phyloP scores from a whole-genome alignment of 2,888 invertebrate species.

The Brachyptera putata region DNA sequence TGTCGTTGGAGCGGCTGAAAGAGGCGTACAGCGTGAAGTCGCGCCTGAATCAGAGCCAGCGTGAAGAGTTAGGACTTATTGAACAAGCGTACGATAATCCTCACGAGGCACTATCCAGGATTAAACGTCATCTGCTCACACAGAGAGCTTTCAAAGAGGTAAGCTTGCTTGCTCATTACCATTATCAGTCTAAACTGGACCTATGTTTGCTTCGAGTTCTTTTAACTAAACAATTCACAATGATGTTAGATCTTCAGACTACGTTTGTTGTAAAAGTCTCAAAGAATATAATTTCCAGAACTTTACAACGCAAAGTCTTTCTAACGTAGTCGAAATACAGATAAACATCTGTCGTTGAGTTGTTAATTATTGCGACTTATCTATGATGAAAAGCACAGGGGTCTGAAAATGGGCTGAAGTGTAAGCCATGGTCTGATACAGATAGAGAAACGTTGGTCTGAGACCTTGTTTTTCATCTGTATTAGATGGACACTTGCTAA shows the following conservation, averaged over 20 bases:
- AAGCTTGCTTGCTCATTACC: too few species aligned
- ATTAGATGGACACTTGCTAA: slow-evolving; percentile 19
- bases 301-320: too few species aligned
- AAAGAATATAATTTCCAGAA: too few species aligned
- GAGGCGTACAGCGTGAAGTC: slow-evolving; percentile 98
- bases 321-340: too few species aligned
- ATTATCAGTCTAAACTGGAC: too few species aligned
- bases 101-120: slow-evolving; percentile 96
- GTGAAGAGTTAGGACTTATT: slow-evolving; percentile 96
- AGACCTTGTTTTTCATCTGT: slow-evolving; percentile 11
- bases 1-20: slow-evolving; percentile 93
- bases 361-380: too few species aligned
- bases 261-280: too few species aligned
- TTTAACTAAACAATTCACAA: too few species aligned
- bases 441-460: slow-evolving; percentile 22
- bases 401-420: slow-evolving; percentile 35
- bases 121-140: slow-evolving; percentile 97
- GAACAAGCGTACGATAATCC: slow-evolving; percentile 99
- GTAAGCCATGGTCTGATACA: slow-evolving; percentile 40
- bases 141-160: slow-evolving; percentile 98
- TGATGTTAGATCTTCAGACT: too few species aligned
- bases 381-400: slow-evolving; percentile 34
- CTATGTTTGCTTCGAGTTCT: too few species aligned
- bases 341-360: too few species aligned
- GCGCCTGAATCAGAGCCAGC: slow-evolving; percentile 94